Conservation (phyloP, 2,797 vertebrate genomes). For the Microctenopoma lineatum region DNA sequence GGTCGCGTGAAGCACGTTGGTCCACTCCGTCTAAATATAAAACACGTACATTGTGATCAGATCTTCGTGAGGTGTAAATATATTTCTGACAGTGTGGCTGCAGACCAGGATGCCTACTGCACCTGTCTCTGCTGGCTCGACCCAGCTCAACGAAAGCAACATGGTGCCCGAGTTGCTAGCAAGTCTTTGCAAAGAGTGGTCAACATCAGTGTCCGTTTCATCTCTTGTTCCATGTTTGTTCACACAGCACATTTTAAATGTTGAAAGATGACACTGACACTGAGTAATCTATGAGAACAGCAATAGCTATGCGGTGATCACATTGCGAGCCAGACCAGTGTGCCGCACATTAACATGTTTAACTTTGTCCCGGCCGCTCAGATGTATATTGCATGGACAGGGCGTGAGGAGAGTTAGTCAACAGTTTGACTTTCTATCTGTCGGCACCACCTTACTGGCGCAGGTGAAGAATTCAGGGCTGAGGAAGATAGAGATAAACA, state of each 20-base stretch:
- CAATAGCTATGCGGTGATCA: too few relatives aligned
- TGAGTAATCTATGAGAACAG: too few relatives aligned
- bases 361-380: neutral
- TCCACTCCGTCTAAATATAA: too few relatives aligned
- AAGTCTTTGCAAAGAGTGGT: neutral
- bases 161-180: neutral
- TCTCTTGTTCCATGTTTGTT: neutral
- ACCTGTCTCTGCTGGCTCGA: neutral
- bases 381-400: neutral
- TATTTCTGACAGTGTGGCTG: too few relatives aligned
- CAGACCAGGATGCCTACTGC: too few relatives aligned
- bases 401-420: conserved; percentile 1
- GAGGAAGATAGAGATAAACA: conserved; percentile 43
- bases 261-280: too few relatives aligned
- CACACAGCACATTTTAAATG: too few relatives aligned
- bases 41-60: neutral
- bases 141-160: neutral
- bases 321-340: too few relatives aligned
- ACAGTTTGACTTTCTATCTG: conserved; percentile 29
- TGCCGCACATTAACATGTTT: neutral
- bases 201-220: neutral
- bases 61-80: too few relatives aligned
- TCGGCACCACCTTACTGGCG: neutral
- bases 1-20: neutral
- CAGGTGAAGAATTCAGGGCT: conserved; percentile 39